Evolutionary conservation across 2,797 vertebrate species (phyloP).

Genomic region (Peromyscus aztecus): DNA sequence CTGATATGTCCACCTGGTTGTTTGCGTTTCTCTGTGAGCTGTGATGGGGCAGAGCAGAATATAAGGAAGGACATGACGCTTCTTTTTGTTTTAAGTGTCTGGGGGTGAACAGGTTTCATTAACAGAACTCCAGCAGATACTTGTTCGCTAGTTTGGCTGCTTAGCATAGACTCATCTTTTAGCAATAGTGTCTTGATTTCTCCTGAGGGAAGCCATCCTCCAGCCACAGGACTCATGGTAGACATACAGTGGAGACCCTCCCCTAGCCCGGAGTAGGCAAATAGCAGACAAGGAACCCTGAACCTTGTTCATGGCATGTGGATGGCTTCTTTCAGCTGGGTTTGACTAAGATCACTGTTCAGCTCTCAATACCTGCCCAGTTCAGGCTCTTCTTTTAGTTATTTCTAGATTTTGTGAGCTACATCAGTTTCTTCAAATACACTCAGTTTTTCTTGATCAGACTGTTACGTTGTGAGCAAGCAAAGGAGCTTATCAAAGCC

Average conservation of each 20-base stretch:
- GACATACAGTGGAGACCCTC: not conserved
- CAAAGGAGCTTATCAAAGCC: not conserved
- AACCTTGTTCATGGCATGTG: not conserved
- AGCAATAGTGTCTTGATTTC: not conserved
- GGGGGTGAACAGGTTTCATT: not conserved
- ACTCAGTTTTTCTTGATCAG: constrained; percentile 8
- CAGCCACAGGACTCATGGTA: not conserved
- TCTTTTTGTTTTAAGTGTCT: not conserved
- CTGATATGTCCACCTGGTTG: not conserved
- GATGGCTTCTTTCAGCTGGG: not conserved
- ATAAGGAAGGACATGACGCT: not conserved
- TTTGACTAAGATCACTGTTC: not conserved
- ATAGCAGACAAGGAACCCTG: not conserved
- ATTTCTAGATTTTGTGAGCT: constrained; percentile 27
- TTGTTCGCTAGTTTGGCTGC: not conserved
- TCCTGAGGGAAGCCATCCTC: not conserved
- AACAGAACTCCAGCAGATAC: not conserved
- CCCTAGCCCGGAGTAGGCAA: not conserved
- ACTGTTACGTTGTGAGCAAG: not conserved
- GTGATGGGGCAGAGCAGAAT: not conserved
- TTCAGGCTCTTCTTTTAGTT: not conserved
- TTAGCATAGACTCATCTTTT: not conserved
- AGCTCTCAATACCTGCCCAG: not conserved
- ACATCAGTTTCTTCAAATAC: not conserved
- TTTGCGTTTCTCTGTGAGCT: not conserved